Evolutionary conservation across 2,113 vertebrate genomes (phyloP), one percentile per base, ranked within the genome.

Genomic region (Turdus rufiventris): DNA sequence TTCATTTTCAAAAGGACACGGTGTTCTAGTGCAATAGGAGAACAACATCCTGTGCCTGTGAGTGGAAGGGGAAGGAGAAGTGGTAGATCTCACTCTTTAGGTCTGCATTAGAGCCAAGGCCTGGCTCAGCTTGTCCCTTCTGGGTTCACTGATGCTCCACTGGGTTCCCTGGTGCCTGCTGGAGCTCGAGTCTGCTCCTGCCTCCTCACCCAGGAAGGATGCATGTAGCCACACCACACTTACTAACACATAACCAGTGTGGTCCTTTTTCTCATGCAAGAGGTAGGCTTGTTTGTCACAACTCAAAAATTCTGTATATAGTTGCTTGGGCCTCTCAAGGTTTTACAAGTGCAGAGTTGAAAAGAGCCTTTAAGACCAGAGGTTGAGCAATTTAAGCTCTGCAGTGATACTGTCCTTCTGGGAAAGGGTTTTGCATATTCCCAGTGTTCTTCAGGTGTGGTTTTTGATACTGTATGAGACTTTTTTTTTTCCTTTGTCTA

Each of bases 211-310:
- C 29, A 26, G 58, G 68, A 50, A 20, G 43, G 31, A 7, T 38
- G 4, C 8, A 3, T 0, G 2, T 17, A 51, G 38, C 26, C 47
- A 1, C n/a, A 5, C 26, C 34, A 16, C 18, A 6, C 33, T 61
- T 13, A 4, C 0, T 29, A 8, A 15, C 25, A 6, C 0, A 0
- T 24, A 36, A 9, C 40, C 14, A 15, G 0, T 5, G 5, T 1
- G 6, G 20, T 51, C 26, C 12, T 15, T 50, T 36, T 31, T 61
- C 10, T 61, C 14, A 29, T 34, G 33, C 34, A 58, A 50, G 56
- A 40, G 5, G 9, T 15, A 47, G 29, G 10, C 24, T 51, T 15
- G 19, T 29, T 78, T 76, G 10, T 53, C 18, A 18, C 25, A 73
- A 10, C 24, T 70, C 50, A 68, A 6, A 62, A 29, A 9, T 19